Evolutionary conservation across 2,113 vertebrate species (phyloP).

Genomic region (Amphiprion ocellaris): DNA sequence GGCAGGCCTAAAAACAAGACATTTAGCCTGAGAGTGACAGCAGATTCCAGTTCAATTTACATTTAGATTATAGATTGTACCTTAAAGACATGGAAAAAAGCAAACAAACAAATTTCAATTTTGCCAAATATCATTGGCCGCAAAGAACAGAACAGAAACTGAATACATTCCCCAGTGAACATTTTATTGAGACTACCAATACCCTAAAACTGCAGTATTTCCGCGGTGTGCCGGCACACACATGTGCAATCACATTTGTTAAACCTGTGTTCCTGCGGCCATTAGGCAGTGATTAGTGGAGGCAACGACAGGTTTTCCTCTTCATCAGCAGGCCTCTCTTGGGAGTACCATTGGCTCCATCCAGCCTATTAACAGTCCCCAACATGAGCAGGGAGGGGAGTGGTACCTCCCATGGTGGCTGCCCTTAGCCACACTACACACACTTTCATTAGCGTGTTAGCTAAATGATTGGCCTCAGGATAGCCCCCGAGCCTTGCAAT

Average conservation of each 20-base stretch:
- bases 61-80: neutral
- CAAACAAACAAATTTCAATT: neutral
- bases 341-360: conserved; percentile 79
- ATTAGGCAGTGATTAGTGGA: conserved; percentile 83
- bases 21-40: too few relatives aligned
- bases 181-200: neutral
- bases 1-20: too few relatives aligned
- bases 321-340: conserved; percentile 80
- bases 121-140: neutral
- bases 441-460: conserved; percentile 85
- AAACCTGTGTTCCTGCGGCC: conserved; percentile 75
- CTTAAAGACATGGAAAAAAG: neutral
- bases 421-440: conserved; percentile 81
- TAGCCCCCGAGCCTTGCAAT: conserved; percentile 81
- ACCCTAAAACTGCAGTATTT: conserved; percentile 2
- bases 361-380: conserved; percentile 81
- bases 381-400: conserved; percentile 77
- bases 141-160: conserved; percentile 5
- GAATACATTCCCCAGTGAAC: neutral
- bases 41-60: neutral
- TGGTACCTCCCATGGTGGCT: conserved; percentile 80
- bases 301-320: conserved; percentile 80
- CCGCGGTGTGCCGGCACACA: conserved; percentile 4
- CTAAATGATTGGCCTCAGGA: conserved; percentile 86
- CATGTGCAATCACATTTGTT: conserved; percentile 61